A percentile compares a stretch with the other conserved stretches of the same genome.
Evolutionary conservation across 64 coral and sea anemone species (phyloP).

Genomic region (Stichodactyla helianthus): DNA sequence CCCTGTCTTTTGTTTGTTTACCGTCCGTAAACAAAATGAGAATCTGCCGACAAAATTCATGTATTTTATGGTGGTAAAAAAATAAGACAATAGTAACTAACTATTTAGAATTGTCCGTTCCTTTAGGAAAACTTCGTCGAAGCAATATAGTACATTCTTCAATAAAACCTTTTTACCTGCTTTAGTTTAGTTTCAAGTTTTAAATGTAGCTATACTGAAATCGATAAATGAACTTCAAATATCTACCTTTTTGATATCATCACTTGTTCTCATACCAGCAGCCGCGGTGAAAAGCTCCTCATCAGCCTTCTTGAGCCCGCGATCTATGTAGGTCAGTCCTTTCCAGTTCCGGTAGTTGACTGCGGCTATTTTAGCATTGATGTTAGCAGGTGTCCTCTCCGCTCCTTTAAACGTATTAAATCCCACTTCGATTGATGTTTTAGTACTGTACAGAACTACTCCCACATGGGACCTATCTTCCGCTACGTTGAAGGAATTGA

Average conservation of each 20-base stretch:
- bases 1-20: slow-evolving; percentile 32
- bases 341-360: slow-evolving; percentile 14
- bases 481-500: slow-evolving; percentile 32
- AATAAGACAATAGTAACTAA: no score
- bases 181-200: no score
- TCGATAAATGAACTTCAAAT: no score
- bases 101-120: no score
- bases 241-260: slow-evolving; percentile 35
- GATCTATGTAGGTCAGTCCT: slow-evolving; percentile 46
- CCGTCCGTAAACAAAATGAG: slow-evolving; percentile 49
- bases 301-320: slow-evolving; percentile 36
- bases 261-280: slow-evolving; percentile 43
- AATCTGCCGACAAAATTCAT: background rate
- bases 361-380: slow-evolving; percentile 20
- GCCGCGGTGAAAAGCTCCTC: background rate
- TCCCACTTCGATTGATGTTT: background rate
- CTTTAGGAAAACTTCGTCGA: no score
- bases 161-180: no score
- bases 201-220: no score
- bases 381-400: slow-evolving; percentile 15
- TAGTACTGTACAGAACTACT: slow-evolving; percentile 35
- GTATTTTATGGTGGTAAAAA: no score
- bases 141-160: no score
- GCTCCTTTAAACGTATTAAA: slow-evolving; percentile 39
- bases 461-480: slow-evolving; percentile 40